A percentile compares a stretch with the other conserved stretches of the same genome.
phyloP scores from a whole-genome alignment of 2,797 vertebrate genomes.

The Erithacus rubecula region DNA sequence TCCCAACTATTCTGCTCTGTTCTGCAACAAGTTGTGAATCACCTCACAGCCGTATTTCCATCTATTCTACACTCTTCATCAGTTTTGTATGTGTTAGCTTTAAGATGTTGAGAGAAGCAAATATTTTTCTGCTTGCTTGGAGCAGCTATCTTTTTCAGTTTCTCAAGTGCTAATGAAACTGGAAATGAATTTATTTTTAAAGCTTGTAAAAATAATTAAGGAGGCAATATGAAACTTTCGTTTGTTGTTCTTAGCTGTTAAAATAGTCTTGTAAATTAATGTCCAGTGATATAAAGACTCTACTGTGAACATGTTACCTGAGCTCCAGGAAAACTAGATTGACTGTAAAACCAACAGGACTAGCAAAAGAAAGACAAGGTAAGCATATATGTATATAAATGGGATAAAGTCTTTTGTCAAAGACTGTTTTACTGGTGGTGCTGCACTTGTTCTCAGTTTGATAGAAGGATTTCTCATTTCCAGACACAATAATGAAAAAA shows the following conservation, averaged over 20 bases:
- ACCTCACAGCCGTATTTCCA: background rate
- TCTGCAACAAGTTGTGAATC: background rate
- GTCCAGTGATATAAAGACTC: background rate
- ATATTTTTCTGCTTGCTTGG: background rate
- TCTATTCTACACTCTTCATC: background rate
- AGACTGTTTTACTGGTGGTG: background rate
- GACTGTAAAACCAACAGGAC: background rate
- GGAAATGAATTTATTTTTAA: background rate
- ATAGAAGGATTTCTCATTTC: background rate
- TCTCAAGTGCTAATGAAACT: background rate
- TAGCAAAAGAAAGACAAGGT: background rate
- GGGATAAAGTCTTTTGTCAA: background rate
- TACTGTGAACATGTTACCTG: background rate
- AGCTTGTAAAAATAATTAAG: background rate
- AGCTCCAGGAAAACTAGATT: background rate
- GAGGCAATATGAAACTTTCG: background rate
- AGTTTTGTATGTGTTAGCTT: background rate
- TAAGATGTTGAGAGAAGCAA: background rate
- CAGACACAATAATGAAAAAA: background rate
- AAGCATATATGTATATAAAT: accelerated
- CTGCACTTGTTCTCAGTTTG: background rate
- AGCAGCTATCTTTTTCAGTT: background rate
- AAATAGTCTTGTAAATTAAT: background rate
- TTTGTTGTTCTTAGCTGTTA: background rate
- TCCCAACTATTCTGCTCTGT: background rate